Base-by-base conservation (phyloP, 2,797 vertebrate species). In the Phalloptychus januarius region DNA sequence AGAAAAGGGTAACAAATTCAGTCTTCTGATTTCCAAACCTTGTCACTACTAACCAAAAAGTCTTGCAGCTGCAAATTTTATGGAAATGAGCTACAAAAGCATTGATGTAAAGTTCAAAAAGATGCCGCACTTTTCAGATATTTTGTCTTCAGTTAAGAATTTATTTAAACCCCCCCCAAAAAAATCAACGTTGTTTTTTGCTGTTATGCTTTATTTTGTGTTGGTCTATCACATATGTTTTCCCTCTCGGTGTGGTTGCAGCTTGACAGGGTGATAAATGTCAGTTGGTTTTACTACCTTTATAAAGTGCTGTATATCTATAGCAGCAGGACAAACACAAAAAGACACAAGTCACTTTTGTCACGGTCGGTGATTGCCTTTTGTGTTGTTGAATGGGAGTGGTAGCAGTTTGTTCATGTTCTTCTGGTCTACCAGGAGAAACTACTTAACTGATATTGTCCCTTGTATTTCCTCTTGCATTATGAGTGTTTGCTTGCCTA, bases 391-490 rank as follows among this genome's bases (percentile, higher is more conserved):
- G 74, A 71, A 77, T 90, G 84, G 88, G 86, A 89, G 85, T 85
- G 85, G 86, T 83, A 85, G 54, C 85, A 81, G 78, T 89, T 87
- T 90, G 86, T 79, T 92, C 79, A 83, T 82, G 83, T 82, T 90
- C 89, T 88, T 78, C 78, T 72, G 83, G 46, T 81, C 86, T 77
- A 73, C 71, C 45, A 84, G 89, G 89, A 82, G 36, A 0, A 78
- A 78, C 63, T 67, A 67, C 63, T 74, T 86, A 88, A 89, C 87
- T 84, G 86, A 71, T 82, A 54, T 88, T 80, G 83, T 92, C 85
- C 86, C 88, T 93, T 87, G 93, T 87, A 79, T 81, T 91, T 84
- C 79, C 80, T 74, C 67, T 5, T 69, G 45, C 82, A 85, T 84
- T 84, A 76, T 72, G 78, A 81, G 74, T 78, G 13, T 63, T 77